Percentiles rank a stretch among this genome's conserved stretches.
Evolutionary conservation across 37 sponge, comb jelly and placozoan genomes (phyloP).

Genomic region (Halichondria panicea): DNA sequence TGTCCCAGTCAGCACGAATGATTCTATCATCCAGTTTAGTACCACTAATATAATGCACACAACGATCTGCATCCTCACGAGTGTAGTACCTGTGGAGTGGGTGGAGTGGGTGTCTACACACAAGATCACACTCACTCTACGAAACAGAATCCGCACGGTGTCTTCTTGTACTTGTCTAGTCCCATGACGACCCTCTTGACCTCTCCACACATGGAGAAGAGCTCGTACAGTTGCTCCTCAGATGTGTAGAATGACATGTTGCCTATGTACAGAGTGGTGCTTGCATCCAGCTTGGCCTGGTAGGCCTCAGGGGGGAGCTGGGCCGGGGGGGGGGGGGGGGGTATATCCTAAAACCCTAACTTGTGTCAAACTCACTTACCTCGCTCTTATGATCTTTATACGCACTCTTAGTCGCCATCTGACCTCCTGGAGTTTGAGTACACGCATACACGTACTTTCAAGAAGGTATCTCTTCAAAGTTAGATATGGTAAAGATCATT

Average conservation of each 20-base stretch:
- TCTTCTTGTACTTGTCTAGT: slow-evolving; percentile 87
- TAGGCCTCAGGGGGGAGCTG: slow-evolving; percentile 82
- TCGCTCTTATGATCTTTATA: slow-evolving; percentile 55
- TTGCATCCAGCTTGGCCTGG: slow-evolving; percentile 49
- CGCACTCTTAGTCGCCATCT: slow-evolving; percentile 17
- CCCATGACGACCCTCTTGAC: slow-evolving; percentile 99
- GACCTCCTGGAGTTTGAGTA: too few species aligned
- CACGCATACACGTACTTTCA: too few species aligned
- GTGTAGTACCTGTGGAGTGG: slow-evolving; percentile 64
- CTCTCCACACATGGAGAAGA: slow-evolving; percentile 94
- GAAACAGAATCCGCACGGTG: slow-evolving; percentile 99
- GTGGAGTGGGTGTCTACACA: background rate
- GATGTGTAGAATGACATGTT: slow-evolving; percentile 98
- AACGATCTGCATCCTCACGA: slow-evolving; percentile 76
- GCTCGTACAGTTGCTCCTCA: slow-evolving; percentile 97
- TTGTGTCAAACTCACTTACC: slow-evolving; percentile 12
- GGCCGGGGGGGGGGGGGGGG: background rate
- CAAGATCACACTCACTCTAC: slow-evolving; percentile 73
- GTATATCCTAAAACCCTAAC: background rate
- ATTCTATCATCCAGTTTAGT: slow-evolving; percentile 97
- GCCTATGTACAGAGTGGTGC: slow-evolving; percentile 91
- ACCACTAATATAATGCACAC: slow-evolving; percentile 83
- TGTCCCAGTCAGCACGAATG: slow-evolving; percentile 94
- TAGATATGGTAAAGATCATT: too few species aligned
- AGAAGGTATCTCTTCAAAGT: too few species aligned